phyloP scores from a whole-genome alignment of 2,797 vertebrate genomes.

The Tragopan temminckii region DNA sequence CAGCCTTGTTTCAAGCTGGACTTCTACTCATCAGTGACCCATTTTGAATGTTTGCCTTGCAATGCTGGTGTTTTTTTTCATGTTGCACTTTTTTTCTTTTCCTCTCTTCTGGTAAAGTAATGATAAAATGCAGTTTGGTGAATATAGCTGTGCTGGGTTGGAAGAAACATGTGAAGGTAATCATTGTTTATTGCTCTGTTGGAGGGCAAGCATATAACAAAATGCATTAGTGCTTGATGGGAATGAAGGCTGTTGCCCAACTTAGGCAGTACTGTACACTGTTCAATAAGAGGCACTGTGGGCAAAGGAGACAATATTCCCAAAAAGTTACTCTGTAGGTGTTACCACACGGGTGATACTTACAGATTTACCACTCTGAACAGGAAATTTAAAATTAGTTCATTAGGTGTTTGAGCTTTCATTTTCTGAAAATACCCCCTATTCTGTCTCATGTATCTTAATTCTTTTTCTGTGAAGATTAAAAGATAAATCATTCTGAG shows the following conservation, averaged over 20 bases:
- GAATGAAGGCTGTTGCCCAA: background rate
- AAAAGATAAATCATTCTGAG: background rate
- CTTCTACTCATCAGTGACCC: background rate
- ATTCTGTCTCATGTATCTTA: background rate
- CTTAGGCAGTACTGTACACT: background rate
- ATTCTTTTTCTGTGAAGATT: background rate
- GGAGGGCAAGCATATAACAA: background rate
- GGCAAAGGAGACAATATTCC: background rate
- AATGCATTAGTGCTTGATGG: background rate
- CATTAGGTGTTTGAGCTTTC: background rate
- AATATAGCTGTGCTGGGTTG: background rate
- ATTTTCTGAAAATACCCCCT: background rate
- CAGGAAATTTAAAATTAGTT: background rate
- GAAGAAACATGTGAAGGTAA: background rate
- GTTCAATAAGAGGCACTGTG: background rate
- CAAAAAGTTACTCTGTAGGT: background rate
- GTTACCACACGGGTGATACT: background rate
- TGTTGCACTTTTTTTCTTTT: background rate
- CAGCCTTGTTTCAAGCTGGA: background rate
- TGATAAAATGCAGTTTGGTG: background rate
- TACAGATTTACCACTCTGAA: background rate
- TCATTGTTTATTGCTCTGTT: background rate
- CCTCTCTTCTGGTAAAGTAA: background rate
- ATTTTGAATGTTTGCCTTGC: background rate
- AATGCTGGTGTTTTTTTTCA: background rate